Evolutionary conservation across 1,140 invertebrate species (phyloP), one percentile per base, ranked within the genome.

Genomic region (Pseudomyrmex gracilis): DNA sequence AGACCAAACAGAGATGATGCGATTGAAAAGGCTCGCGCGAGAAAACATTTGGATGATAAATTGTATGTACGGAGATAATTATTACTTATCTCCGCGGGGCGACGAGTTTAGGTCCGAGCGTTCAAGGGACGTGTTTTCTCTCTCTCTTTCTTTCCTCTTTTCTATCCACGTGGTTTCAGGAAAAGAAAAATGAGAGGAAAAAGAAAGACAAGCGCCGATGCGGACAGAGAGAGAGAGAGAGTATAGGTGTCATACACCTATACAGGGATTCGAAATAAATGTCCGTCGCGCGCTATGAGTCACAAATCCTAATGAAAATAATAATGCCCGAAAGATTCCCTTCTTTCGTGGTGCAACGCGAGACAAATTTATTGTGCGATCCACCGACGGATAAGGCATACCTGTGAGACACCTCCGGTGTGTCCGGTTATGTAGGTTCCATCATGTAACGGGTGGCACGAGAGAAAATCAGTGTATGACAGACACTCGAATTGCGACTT

Each of bases 271-370:
- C 71, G 57, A 73, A 88, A 89, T 86, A 89, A 89, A 88, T 77
- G 87, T 84, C 87, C 68, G 22, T 57, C 63, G 34, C 80, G 34
- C 73, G 84, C 89, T 89, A 93, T 92, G 92, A 91, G 91, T 93
- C 92, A 93, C 90, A 92, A 93, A 93, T 93, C 87, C 91, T 93
- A 93, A 93, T 93, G 91, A 93, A 93, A 93, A 93, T 90, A 90
- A 92, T 91, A 89, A 91, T 83, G 73, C 85, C 84, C 85, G 85
- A 90, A 90, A 85, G 89, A 84, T 86, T 88, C 82, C 78, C 87
- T 84, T 87, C 83, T 90, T 84, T 87, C 85, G 73, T 85, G 63
- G 82, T 70, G 89, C 82, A 90, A 87, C 89, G 85, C 85, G 86
- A 0, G 89, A 92, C 90, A 92, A 93, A 93, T 93, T 93, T 93